These are phyloP conservation scores for Leptosomus discolor DNA, from an alignment of 2,113 vertebrate genomes.

Conservation along the genomic window DNA sequence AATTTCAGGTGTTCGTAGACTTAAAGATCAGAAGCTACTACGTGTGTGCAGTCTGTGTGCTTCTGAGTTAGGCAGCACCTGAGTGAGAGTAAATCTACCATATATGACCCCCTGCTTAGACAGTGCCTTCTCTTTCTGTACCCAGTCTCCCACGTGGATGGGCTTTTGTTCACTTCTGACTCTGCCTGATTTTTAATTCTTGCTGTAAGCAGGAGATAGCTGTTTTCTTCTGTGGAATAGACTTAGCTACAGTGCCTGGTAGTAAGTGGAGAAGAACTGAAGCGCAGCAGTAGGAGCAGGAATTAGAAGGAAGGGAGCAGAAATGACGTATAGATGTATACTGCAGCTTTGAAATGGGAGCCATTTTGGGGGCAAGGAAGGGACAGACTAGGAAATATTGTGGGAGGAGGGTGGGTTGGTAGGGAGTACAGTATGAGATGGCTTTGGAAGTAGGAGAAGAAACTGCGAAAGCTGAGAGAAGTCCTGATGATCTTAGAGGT, in stretches of 20 bases:
- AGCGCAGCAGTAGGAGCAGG: background rate
- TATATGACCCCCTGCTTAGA: background rate
- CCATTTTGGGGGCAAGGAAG: background rate
- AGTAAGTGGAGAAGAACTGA: background rate
- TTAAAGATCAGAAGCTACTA: background rate
- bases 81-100: background rate
- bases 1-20: background rate
- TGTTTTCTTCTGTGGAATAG: background rate
- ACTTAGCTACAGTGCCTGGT: background rate
- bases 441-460: background rate
- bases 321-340: background rate
- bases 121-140: background rate
- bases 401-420: background rate
- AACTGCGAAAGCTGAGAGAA: background rate
- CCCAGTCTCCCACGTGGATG: rapidly evolving
- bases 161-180: background rate
- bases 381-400: background rate
- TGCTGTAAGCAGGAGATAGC: background rate
- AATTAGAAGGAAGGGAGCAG: background rate
- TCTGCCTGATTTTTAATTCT: background rate
- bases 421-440: background rate
- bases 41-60: background rate
- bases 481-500: no score
- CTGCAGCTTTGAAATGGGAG: background rate
- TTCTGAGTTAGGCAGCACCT: background rate